These are phyloP conservation scores for Caenorhabditis zanzibari DNA, from an alignment of 2,888 invertebrate species.

Conservation along the genomic window DNA sequence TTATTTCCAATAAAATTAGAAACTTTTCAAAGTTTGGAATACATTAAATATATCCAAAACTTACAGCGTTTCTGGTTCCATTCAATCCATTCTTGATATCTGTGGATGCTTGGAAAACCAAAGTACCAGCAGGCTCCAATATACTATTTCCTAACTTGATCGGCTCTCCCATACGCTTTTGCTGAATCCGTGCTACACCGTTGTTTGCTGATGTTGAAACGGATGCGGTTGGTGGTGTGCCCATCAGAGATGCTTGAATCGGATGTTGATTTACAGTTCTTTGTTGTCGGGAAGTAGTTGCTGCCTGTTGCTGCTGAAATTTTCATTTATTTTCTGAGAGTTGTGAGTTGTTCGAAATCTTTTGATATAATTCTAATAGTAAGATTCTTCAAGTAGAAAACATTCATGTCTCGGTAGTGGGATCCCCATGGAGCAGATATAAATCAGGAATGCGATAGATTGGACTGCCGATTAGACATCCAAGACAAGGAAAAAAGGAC, in stretches of 20 bases:
- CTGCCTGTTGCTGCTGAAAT: slow-evolving; percentile 29
- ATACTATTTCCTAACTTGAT: slow-evolving; percentile 46
- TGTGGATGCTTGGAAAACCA: slow-evolving; percentile 25
- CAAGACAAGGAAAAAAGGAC: background rate
- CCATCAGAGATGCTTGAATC: slow-evolving; percentile 15
- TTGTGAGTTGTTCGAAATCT: background rate
- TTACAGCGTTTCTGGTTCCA: slow-evolving; percentile 40
- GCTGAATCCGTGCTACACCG: background rate
- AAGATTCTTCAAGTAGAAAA: background rate
- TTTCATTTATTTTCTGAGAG: too few relatives aligned
- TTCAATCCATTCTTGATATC: slow-evolving; percentile 1
- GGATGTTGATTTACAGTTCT: background rate
- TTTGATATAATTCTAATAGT: background rate
- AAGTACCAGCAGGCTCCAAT: slow-evolving; percentile 54
- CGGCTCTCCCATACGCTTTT: slow-evolving; percentile 8
- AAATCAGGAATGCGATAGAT: slow-evolving; percentile 47
- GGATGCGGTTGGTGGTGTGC: slow-evolving; percentile 5
- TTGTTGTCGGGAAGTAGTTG: slow-evolving; percentile 22
- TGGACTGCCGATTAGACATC: slow-evolving; percentile 31
- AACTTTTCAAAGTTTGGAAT: too few relatives aligned
- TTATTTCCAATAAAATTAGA: too few relatives aligned
- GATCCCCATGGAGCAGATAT: slow-evolving; percentile 19
- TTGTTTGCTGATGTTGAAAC: background rate
- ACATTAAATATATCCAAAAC: too few relatives aligned
- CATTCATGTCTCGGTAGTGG: slow-evolving; percentile 8